Conservation (phyloP, 1,140 invertebrate genomes). For the Bombyx mandarina region DNA sequence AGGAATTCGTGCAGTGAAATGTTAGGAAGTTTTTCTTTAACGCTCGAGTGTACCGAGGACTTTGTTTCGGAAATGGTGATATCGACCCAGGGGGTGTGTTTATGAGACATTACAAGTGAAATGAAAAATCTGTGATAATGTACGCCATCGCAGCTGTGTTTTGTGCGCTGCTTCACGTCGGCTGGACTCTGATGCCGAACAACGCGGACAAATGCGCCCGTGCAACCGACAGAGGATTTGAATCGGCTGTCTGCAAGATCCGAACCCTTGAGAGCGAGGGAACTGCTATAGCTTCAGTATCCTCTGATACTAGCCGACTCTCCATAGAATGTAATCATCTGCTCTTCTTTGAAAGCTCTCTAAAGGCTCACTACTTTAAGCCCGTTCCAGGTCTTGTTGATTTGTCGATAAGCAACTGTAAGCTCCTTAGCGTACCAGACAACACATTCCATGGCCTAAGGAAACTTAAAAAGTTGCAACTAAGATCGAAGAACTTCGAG, state of each 20-base stretch:
- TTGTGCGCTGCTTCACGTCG: slow-evolving; percentile 52
- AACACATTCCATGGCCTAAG: slow-evolving; percentile 83
- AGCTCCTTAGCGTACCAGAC: slow-evolving; percentile 81
- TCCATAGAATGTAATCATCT: slow-evolving; percentile 83
- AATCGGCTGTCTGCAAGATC: slow-evolving; percentile 77
- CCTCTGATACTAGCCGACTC: slow-evolving; percentile 78
- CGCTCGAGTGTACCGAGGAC: slow-evolving; percentile 50
- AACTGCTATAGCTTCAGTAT: slow-evolving; percentile 72
- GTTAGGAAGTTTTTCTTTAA: slow-evolving; percentile 58
- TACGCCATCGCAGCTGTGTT: slow-evolving; percentile 46
- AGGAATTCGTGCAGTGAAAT: slow-evolving; percentile 54
- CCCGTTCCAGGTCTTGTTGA: slow-evolving; percentile 81
- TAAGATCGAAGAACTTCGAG: slow-evolving; percentile 83
- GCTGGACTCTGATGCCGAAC: slow-evolving; percentile 43
- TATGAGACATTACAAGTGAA: slow-evolving; percentile 66
- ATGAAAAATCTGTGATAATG: slow-evolving; percentile 68
- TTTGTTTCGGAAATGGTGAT: slow-evolving; percentile 71
- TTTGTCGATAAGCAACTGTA: slow-evolving; percentile 83
- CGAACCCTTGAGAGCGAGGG: slow-evolving; percentile 79
- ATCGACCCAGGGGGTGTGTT: slow-evolving; percentile 68
- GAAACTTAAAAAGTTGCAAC: slow-evolving; percentile 79
- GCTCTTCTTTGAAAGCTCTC: slow-evolving; percentile 83
- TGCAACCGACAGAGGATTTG: slow-evolving; percentile 33
- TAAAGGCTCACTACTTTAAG: slow-evolving; percentile 80
- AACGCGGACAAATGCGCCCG: slow-evolving; percentile 57